Conservation (phyloP, 2,113 vertebrate genomes). For the Passer domesticus region DNA sequence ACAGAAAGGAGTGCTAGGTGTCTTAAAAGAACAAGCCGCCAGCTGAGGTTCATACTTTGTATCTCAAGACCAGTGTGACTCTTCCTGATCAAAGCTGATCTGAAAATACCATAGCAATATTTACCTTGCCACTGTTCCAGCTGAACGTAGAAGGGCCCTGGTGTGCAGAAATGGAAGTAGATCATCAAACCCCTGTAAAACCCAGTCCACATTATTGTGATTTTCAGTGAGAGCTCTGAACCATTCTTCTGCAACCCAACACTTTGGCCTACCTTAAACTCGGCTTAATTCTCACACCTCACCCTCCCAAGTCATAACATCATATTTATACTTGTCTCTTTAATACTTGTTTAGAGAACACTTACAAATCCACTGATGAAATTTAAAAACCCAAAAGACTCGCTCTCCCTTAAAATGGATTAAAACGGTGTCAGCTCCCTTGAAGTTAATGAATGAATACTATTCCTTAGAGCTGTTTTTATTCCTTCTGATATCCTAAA, state of each 20-base stretch:
- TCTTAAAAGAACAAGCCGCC: neutral
- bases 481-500: conserved; percentile 43
- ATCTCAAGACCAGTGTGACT: neutral
- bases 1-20: fast-evolving
- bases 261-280: neutral
- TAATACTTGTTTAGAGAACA: conserved; percentile 41
- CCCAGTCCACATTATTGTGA: neutral
- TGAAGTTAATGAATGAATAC: conserved; percentile 53
- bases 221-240: neutral
- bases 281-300: neutral
- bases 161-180: neutral
- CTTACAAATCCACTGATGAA: conserved; percentile 18
- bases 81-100: neutral
- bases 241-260: neutral
- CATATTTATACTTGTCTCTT: conserved; percentile 30
- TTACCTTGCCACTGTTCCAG: neutral
- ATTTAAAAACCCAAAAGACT: conserved; percentile 48
- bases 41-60: neutral
- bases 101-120: neutral
- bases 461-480: conserved; percentile 14
- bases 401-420: conserved; percentile 9
- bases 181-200: neutral
- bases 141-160: fast-evolving
- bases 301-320: neutral
- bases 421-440: conserved; percentile 36